phyloP scores from a whole-genome alignment of 2,797 vertebrate genomes.

The Champsocephalus gunnari region DNA sequence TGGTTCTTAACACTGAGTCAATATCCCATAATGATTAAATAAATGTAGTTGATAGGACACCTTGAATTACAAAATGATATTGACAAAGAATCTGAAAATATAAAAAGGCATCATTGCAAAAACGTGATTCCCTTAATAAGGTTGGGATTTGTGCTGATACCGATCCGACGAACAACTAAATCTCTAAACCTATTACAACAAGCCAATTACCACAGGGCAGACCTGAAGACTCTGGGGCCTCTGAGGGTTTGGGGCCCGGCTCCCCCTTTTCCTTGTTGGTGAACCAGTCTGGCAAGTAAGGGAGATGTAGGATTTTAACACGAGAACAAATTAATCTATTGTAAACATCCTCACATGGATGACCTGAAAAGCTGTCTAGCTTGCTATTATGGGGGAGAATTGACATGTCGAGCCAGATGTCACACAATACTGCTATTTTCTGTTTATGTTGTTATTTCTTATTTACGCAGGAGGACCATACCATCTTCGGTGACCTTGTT shows the following conservation, averaged over 20 bases:
- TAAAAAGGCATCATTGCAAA: background rate
- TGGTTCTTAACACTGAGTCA: constrained; percentile 6
- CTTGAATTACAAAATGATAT: background rate
- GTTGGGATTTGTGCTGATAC: background rate
- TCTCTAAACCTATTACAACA: constrained; percentile 17
- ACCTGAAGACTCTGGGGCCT: background rate
- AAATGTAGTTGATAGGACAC: background rate
- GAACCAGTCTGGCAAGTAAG: background rate
- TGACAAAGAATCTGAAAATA: background rate
- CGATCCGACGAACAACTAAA: background rate
- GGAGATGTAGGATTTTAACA: too few species aligned
- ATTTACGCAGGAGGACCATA: too few species aligned
- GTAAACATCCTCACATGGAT: too few species aligned
- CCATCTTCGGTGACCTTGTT: too few species aligned
- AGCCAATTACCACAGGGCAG: background rate
- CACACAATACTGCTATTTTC: too few species aligned
- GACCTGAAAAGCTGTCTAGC: too few species aligned
- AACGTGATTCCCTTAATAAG: background rate
- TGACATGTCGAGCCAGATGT: too few species aligned
- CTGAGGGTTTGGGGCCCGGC: background rate
- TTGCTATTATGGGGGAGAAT: too few species aligned
- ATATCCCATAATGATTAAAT: constrained; percentile 6
- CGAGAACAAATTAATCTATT: too few species aligned
- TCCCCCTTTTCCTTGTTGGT: background rate
- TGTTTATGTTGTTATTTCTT: too few species aligned